phyloP scores from a whole-genome alignment of 2,113 vertebrate species.

The Zosterops borbonicus region DNA sequence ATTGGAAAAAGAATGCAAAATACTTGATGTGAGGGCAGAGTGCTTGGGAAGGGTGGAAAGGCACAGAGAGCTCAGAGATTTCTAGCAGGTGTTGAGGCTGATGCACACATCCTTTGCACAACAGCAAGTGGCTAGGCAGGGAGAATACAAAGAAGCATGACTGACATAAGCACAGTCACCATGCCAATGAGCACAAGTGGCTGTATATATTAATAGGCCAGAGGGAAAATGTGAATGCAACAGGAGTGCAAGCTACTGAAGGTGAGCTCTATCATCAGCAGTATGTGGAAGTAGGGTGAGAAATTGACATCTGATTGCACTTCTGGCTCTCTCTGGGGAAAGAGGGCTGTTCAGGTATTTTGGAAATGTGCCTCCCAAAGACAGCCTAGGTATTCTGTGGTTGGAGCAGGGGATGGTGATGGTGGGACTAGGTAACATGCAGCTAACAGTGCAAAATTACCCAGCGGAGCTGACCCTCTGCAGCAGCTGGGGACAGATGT shows the following conservation, averaged over 20 bases:
- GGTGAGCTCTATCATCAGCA: neutral
- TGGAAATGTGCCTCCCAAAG: neutral
- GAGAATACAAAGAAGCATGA: slow-evolving; percentile 68
- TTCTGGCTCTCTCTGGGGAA: accelerated
- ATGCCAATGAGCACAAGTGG: slow-evolving; percentile 67
- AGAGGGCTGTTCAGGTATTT: neutral
- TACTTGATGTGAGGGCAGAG: neutral
- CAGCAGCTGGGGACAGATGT: neutral
- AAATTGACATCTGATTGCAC: neutral
- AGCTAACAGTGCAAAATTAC: neutral
- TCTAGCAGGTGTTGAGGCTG: slow-evolving; percentile 48
- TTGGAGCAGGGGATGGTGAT: neutral
- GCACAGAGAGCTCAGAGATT: slow-evolving; percentile 22
- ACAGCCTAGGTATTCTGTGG: neutral
- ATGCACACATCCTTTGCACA: slow-evolving; percentile 54
- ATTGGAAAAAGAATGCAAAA: neutral
- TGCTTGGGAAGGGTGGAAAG: neutral
- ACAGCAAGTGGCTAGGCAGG: slow-evolving; percentile 43
- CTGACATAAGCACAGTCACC: slow-evolving; percentile 69
- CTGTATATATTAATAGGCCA: slow-evolving; percentile 57
- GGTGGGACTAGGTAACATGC: neutral
- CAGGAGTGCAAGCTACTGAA: neutral
- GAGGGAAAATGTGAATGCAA: slow-evolving; percentile 23
- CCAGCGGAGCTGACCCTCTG: accelerated
- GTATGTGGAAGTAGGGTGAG: neutral